Percentiles rank a stretch among this genome's conserved stretches.
Evolutionary conservation across 2,113 vertebrate species (phyloP).

Genomic region (Panurus biarmicus): DNA sequence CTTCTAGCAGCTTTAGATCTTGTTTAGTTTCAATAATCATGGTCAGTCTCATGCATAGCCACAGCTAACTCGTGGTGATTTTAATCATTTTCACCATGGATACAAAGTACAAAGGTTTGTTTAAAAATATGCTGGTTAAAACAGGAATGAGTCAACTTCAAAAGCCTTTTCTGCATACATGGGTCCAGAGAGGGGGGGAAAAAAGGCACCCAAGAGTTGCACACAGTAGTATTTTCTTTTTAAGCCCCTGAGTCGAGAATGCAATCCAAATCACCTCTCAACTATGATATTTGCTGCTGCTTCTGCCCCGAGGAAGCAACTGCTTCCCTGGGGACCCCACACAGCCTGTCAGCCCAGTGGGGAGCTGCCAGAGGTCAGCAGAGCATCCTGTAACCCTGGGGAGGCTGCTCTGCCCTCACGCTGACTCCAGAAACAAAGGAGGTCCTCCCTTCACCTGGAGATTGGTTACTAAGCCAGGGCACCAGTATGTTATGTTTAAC

Average conservation of each 20-base stretch:
- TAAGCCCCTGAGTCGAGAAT: neutral
- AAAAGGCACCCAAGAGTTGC: neutral
- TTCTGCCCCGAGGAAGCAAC: neutral
- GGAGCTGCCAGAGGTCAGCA: neutral
- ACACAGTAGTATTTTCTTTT: neutral
- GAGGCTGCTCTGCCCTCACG: accelerated
- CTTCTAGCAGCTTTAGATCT: neutral
- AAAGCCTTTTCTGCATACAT: neutral
- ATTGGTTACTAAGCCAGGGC: neutral
- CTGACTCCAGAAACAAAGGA: neutral
- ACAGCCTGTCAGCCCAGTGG: neutral
- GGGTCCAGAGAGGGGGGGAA: neutral
- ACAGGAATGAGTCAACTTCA: neutral
- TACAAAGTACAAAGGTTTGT: neutral
- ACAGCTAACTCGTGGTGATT: neutral
- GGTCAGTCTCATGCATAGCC: neutral
- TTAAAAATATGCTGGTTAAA: neutral
- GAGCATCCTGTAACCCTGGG: neutral
- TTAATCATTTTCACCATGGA: neutral
- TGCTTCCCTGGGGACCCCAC: neutral
- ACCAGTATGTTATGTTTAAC: neutral
- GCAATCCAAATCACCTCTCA: neutral
- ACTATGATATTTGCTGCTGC: neutral
- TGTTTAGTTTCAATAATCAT: neutral
- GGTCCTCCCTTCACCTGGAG: neutral